A percentile compares a stretch with the other conserved stretches of the same genome.
These are phyloP conservation scores for Lutjanus erythropterus DNA, from an alignment of 2,113 vertebrate species.

Conservation along the genomic window DNA sequence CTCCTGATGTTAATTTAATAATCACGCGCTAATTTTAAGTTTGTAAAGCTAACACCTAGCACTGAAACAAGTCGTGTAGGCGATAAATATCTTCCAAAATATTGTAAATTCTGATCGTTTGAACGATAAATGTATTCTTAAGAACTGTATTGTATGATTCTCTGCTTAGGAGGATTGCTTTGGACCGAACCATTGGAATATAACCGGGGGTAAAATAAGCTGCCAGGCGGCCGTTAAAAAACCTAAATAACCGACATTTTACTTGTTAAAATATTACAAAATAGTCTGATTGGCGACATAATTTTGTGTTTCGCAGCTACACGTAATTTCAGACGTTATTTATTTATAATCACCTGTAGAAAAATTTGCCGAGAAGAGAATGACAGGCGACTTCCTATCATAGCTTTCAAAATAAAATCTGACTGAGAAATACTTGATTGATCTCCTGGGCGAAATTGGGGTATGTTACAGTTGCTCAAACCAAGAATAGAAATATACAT, in stretches of 20 bases:
- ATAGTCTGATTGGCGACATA: neutral
- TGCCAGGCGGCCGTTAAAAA: neutral
- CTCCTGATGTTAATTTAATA: neutral
- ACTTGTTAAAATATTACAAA: neutral
- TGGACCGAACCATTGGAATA: constrained; percentile 1
- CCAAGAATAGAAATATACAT: no score
- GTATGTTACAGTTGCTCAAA: no score
- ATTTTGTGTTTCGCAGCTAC: rapidly evolving
- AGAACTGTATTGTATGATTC: no score
- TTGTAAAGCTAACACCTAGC: neutral
- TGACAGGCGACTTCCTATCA: constrained; percentile 8
- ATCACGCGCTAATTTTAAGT: neutral
- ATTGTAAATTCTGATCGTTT: neutral
- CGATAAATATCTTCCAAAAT: rapidly evolving
- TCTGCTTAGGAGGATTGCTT: neutral
- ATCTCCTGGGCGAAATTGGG: no score
- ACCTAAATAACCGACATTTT: neutral
- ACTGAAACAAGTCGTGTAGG: neutral
- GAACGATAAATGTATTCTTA: neutral
- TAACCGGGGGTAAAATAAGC: neutral
- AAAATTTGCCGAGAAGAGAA: neutral
- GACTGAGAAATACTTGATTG: no score
- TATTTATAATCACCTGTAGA: no score
- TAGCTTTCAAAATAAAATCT: constrained; percentile 50
- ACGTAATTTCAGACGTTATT: neutral